A percentile compares a stretch with the other conserved stretches of the same genome.
These are phyloP conservation scores for Agonopterix heracliana DNA, from an alignment of 2,888 invertebrate species.

Conservation along the genomic window DNA sequence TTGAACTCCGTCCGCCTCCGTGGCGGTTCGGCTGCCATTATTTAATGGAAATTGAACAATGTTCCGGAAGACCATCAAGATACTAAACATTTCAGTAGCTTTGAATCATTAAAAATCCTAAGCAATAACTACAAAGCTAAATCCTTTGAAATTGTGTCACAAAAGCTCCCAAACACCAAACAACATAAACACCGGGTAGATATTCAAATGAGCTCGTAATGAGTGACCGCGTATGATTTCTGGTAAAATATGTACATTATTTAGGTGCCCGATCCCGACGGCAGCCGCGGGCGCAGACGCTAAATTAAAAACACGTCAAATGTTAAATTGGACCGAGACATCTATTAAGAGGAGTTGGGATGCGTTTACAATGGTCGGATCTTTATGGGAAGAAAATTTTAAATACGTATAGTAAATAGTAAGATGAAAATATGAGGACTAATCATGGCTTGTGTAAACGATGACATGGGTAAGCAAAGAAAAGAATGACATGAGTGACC, in stretches of 20 bases:
- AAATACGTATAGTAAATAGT: no score
- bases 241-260: slow-evolving; percentile 45
- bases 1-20: no score
- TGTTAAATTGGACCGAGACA: slow-evolving; percentile 75
- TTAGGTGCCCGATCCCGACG: slow-evolving; percentile 40
- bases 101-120: background rate
- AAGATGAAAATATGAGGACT: background rate
- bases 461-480: no score
- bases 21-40: no score
- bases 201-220: slow-evolving; percentile 58
- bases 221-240: slow-evolving; percentile 62
- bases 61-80: no score
- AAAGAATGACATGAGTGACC: no score
- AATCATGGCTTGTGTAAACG: no score
- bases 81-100: background rate
- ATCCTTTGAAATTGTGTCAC: slow-evolving; percentile 16
- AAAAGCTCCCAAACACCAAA: slow-evolving; percentile 20
- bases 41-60: no score
- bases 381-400: no score
- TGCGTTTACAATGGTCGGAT: slow-evolving; percentile 27
- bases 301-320: slow-evolving; percentile 77
- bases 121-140: background rate
- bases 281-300: slow-evolving; percentile 70
- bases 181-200: slow-evolving; percentile 27
- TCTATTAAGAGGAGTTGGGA: slow-evolving; percentile 65